Percentiles rank a stretch among this genome's conserved stretches.
Evolutionary conservation across 2,113 vertebrate genomes (phyloP).

Genomic region (Petroica traversi): DNA sequence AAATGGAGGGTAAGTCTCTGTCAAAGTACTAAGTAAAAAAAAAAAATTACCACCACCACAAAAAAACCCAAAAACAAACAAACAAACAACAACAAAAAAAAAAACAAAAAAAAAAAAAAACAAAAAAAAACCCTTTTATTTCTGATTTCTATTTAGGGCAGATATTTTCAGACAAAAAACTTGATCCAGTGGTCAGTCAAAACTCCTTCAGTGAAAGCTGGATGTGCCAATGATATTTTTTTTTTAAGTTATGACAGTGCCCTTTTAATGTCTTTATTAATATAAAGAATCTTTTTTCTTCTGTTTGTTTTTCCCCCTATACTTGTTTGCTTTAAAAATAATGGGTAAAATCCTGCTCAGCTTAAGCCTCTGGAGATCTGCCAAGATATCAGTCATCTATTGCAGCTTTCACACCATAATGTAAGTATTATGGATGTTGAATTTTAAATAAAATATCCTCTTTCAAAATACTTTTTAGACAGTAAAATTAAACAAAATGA

Average conservation of each 20-base stretch:
- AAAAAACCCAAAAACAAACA: no score
- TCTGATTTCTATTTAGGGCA: not conserved
- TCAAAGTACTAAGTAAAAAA: not conserved
- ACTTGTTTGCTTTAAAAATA: conserved; percentile 31
- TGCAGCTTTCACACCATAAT: not conserved
- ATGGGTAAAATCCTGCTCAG: not conserved
- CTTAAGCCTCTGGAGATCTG: not conserved
- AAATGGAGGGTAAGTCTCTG: not conserved
- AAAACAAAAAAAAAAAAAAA: not conserved
- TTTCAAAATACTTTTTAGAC: not conserved
- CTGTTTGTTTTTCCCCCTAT: not conserved
- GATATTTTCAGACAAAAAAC: not conserved
- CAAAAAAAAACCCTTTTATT: not conserved
- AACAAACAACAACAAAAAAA: no score
- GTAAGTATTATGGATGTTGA: not conserved
- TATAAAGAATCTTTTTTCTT: not conserved
- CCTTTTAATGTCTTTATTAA: not conserved
- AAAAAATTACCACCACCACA: not conserved
- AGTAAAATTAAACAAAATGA: not conserved
- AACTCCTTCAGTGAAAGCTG: not conserved
- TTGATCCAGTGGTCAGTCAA: not conserved
- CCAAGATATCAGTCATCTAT: conserved; percentile 29
- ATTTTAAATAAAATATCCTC: conserved; percentile 34
- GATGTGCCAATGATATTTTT: not conserved
- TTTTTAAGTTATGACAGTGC: not conserved